Conservation (phyloP, 53 echinoderm and acorn worm species). For the Mesocentrotus franciscanus region DNA sequence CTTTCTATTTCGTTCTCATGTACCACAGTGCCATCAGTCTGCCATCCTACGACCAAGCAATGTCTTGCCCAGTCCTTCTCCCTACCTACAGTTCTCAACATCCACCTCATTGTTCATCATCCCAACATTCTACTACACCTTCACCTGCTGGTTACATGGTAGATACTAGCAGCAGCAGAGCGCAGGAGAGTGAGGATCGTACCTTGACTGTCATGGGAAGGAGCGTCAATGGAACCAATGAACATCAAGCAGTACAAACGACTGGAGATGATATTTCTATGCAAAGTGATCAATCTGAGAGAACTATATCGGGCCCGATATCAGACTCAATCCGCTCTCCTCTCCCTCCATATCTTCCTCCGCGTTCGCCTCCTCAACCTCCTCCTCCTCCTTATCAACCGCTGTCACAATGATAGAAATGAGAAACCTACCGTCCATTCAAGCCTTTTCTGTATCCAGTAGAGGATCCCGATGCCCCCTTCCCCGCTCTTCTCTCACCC, state of each 20-base stretch:
- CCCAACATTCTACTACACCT: neutral
- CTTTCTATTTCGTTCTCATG: neutral
- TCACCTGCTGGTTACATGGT: neutral
- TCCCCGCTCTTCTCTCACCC: neutral
- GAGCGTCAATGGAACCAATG: neutral
- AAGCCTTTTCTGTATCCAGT: neutral
- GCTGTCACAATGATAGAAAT: neutral
- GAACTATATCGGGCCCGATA: neutral
- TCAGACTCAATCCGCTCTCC: neutral
- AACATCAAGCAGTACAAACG: neutral
- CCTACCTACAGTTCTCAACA: neutral
- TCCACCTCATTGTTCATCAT: neutral
- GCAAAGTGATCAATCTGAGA: neutral
- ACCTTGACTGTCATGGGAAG: neutral
- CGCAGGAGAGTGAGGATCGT: neutral
- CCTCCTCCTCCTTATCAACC: neutral
- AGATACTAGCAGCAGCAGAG: neutral
- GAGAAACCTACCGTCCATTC: neutral
- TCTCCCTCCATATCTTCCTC: neutral
- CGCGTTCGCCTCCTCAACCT: neutral
- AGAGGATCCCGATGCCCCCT: neutral
- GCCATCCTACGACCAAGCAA: slow-evolving; percentile 14
- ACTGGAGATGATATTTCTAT: neutral
- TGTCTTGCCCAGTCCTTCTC: slow-evolving; percentile 1
- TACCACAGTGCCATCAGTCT: neutral